Evolutionary conservation across 2,113 vertebrate species (phyloP).

Genomic region (Epinephelus moara): DNA sequence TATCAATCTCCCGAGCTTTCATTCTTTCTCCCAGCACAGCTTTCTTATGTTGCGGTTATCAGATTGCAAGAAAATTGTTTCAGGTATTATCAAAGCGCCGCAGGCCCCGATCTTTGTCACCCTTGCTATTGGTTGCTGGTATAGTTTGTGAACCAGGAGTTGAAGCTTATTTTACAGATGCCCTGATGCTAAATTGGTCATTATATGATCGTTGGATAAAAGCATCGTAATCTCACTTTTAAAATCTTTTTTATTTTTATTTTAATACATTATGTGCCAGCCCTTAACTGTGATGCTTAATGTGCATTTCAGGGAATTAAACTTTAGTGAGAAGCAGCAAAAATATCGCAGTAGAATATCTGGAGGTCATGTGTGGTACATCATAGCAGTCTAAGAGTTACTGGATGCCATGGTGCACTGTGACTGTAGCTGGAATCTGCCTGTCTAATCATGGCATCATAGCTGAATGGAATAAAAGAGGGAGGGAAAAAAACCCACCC

Average conservation of each 20-base stretch:
- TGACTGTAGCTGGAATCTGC: constrained; percentile 5
- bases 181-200: background rate
- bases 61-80: constrained; percentile 44
- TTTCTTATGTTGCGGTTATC: constrained; percentile 14
- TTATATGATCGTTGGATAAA: background rate
- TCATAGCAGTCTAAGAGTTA: constrained; percentile 1
- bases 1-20: constrained; percentile 21
- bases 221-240: background rate
- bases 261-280: no score
- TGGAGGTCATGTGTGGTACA: constrained; percentile 12
- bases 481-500: background rate
- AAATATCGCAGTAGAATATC: background rate
- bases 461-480: constrained; percentile 41
- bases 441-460: constrained; percentile 17
- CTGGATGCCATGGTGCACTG: background rate
- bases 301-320: background rate
- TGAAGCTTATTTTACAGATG: background rate
- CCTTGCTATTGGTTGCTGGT: constrained; percentile 10
- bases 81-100: constrained; percentile 20
- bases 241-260: no score
- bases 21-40: background rate
- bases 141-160: constrained; percentile 28
- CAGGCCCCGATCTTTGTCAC: constrained; percentile 12
- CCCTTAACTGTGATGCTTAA: background rate
- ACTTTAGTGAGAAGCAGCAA: no score